A percentile compares a stretch with the other conserved stretches of the same genome.
Evolutionary conservation across 2,797 vertebrate species (phyloP).

Genomic region (Streptopelia turtur): DNA sequence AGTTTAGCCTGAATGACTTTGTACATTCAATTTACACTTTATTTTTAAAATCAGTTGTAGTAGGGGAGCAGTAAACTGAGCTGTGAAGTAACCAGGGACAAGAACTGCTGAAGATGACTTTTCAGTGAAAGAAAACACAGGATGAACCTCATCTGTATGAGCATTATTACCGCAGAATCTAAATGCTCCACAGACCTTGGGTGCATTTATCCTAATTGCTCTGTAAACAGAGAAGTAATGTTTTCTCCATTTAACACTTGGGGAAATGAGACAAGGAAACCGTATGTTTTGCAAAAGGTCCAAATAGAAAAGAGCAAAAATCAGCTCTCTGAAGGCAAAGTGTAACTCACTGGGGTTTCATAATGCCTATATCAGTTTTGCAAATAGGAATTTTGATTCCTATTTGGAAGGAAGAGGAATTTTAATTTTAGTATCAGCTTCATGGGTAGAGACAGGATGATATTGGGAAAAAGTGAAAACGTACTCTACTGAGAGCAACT

Average conservation of each 20-base stretch:
- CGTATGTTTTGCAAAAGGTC: neutral
- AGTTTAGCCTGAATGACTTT: neutral
- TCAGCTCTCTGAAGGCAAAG: neutral
- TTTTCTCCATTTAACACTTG: neutral
- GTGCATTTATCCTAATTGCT: conserved; percentile 1
- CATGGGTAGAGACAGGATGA: neutral
- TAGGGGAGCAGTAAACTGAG: neutral
- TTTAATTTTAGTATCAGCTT: neutral
- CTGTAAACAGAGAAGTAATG: neutral
- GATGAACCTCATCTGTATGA: neutral
- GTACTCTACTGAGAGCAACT: neutral
- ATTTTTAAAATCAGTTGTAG: neutral
- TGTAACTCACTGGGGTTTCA: neutral
- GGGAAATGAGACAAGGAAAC: neutral
- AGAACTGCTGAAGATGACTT: neutral
- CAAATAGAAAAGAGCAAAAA: neutral
- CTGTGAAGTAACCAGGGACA: neutral
- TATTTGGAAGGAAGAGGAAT: neutral
- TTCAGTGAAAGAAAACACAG: neutral
- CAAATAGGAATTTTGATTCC: neutral
- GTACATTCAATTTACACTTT: neutral
- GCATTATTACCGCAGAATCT: neutral
- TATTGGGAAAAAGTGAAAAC: neutral
- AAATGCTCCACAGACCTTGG: conserved; percentile 7
- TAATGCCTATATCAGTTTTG: neutral